These are phyloP conservation scores for Cotesia chilonis DNA, from an alignment of 1,140 invertebrate genomes.

Conservation along the genomic window DNA sequence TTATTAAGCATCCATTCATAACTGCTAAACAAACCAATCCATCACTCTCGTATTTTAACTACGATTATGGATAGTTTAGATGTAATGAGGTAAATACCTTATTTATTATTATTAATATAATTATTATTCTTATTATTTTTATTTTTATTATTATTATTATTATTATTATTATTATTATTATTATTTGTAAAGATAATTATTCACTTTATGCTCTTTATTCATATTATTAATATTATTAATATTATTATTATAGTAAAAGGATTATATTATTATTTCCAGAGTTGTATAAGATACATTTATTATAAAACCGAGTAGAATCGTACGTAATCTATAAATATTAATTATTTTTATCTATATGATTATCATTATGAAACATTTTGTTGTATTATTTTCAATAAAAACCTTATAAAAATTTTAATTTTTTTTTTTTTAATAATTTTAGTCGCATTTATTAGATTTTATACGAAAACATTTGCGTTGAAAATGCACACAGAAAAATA, in stretches of 20 bases:
- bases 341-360: constrained; percentile 64
- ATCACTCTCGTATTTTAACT: constrained; percentile 55
- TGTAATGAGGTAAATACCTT: constrained; percentile 63
- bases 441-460: constrained; percentile 34
- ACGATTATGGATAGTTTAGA: constrained; percentile 61
- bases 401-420: constrained; percentile 64
- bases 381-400: constrained; percentile 68
- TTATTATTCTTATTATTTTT: constrained; percentile 60
- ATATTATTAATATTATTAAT: constrained; percentile 55
- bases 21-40: constrained; percentile 57
- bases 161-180: constrained; percentile 46
- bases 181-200: constrained; percentile 52
- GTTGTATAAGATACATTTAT: constrained; percentile 63
- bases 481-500: not conserved
- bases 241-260: constrained; percentile 50
- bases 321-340: constrained; percentile 64
- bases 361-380: constrained; percentile 65
- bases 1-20: constrained; percentile 63
- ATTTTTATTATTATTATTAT: constrained; percentile 38
- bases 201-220: constrained; percentile 62
- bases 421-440: constrained; percentile 40
- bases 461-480: constrained; percentile 17
- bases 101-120: constrained; percentile 64
- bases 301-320: constrained; percentile 62
- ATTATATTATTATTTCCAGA: constrained; percentile 46